Base-by-base conservation (phyloP, 2,888 invertebrate genomes). In the Scaptodrosophila latifasciaeformis region DNA sequence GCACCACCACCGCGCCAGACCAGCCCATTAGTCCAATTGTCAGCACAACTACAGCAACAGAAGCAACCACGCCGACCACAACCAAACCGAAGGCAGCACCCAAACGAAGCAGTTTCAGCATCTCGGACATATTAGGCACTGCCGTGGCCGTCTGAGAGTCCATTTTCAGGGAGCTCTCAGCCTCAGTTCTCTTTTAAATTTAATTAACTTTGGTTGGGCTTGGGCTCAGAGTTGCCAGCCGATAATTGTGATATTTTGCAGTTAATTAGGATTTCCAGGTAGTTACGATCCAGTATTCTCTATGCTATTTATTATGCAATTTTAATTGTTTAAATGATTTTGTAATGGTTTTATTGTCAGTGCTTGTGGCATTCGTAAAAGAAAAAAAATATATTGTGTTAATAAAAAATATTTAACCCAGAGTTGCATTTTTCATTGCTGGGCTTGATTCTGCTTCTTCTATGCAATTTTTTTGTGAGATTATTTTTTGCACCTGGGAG, bases 101-200 rank as follows among this genome's bases (percentile, higher is more conserved):
- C 19, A 84, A 79, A 67, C 82, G 80, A 50, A 84, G 77, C 62
- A 82, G 79, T 60, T 85, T 85, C 60, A 82, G 84, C 47, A 85
- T 85, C 62, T 84, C 83, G 39, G 84, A 84, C 58, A 85, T 85
- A 74, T 77, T 85, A 62, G 85, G 85, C 27, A 51, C 50, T 31
- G 63, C 49, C 44, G 65, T 65, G 58, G 65, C 77, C 40, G 58
- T 55, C 56, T 19, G 19, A 19, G 39, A 15, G 19, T 6, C 13
- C n/a, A 39, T 34, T 34, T 15, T 12, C 6, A 6, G 12, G 69
- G 46, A 55, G 58, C 48, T 45, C 55, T 50, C 57, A 47, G 72
- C 72, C n/a, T n/a, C n/a, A n/a, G n/a, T n/a, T n/a, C 68, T 70
- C 70, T 62, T 68, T 76, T n/a, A 29, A 55, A 70, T 76, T 76